Evolutionary conservation across 2,888 invertebrate species (phyloP), one percentile per base, ranked within the genome.

Genomic region (Drosophila phalerata): DNA sequence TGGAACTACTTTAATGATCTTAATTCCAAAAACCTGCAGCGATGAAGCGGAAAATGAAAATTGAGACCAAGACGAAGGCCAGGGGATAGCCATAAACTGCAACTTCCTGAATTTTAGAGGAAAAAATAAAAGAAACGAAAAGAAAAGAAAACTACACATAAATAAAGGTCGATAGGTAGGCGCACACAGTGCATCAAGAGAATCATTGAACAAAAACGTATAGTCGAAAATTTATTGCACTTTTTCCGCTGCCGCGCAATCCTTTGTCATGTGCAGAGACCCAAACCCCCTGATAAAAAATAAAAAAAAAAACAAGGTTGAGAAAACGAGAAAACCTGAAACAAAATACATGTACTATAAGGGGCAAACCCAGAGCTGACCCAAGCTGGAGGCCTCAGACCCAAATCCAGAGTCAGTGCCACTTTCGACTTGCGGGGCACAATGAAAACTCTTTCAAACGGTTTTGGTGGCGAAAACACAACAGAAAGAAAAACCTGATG

Each of bases 391-490:
- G 65, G 37, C 48, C 37, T 63, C 47, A 48, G 47, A 30, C 22
- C 34, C 17, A 19, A 13, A 13, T n/a, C 58, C 43, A 49, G 64
- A 22, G 34, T 55, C 38, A 49, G 64, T 69, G 68, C 76, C 82
- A 79, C 81, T 81, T 78, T 75, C 79, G 47, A 66, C 86, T 57
- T 38, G 73, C 63, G 60, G 55, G 8, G 56, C 80, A 88, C 77
- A 86, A 83, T 86, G 72, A 83, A 83, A 83, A 83, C 84, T 83
- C 88, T 88, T 88, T 80, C 75, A 87, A 87, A 87, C 66, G 78
- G 37, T 15, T 15, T 38, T 56, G 49, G 48, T 17, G 17, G 72
- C 63, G 30, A 58, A 67, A 69, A 66, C 43, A 64, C 65, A 72
- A 77, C 47, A 47, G 49, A 38, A 81, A 66, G 58, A 30, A 6